A percentile compares a stretch with the other conserved stretches of the same genome.
Evolutionary conservation across 2,113 vertebrate species (phyloP).

Genomic region (Grammomys dolichurus): DNA sequence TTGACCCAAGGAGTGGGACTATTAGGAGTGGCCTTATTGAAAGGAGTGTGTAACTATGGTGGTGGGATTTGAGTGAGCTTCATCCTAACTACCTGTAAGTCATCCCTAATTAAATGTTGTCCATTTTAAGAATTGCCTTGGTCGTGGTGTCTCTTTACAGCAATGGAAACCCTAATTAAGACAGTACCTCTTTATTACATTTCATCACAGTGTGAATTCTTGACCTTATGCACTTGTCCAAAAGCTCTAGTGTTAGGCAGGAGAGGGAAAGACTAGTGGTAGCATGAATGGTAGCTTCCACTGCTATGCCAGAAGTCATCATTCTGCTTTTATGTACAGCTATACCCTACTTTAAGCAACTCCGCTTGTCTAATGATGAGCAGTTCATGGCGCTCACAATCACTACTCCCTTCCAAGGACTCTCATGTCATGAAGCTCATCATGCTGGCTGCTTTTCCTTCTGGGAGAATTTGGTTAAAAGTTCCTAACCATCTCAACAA

Average conservation of each 20-base stretch:
- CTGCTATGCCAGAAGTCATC: neutral
- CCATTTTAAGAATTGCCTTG: too few relatives aligned
- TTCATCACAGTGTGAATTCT: neutral
- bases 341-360: neutral
- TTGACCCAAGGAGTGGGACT: too few relatives aligned
- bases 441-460: neutral
- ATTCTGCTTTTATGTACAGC: conserved; percentile 40
- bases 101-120: too few relatives aligned
- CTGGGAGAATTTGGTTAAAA: neutral
- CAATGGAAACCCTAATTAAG: too few relatives aligned
- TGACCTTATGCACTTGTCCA: neutral
- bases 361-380: neutral
- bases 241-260: neutral
- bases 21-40: too few relatives aligned
- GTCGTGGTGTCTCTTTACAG: too few relatives aligned
- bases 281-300: neutral
- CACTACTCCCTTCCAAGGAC: neutral
- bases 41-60: too few relatives aligned
- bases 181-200: neutral
- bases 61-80: too few relatives aligned
- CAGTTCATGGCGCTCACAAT: neutral
- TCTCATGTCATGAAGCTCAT: neutral
- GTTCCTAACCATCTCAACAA: conserved; percentile 37
- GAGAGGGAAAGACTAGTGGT: neutral
- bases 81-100: too few relatives aligned